Conservation (phyloP, 2,797 vertebrate species). For the Vespertilio murinus region DNA sequence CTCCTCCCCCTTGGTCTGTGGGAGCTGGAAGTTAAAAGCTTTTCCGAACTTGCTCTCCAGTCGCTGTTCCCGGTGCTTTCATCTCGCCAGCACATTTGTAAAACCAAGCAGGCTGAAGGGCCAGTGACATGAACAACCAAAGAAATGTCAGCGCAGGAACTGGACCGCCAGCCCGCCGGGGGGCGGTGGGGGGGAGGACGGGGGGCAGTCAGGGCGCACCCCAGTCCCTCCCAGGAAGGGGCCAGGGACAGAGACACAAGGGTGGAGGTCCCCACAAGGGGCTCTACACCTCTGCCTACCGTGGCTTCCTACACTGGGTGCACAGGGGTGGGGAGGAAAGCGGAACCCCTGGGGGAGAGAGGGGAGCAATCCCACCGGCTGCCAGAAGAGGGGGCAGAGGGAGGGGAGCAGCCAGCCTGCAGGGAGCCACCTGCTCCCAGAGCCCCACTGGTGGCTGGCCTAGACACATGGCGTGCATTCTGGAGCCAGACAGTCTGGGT, state of each 20-base stretch:
- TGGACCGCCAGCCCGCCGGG: neutral
- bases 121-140: constrained; percentile 80
- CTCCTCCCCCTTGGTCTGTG: constrained; percentile 77
- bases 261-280: neutral
- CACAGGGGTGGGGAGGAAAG: neutral
- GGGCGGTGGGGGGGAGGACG: rapidly evolving
- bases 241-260: rapidly evolving
- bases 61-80: constrained; percentile 83
- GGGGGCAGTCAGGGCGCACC: neutral
- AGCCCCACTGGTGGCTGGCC: neutral
- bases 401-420: neutral
- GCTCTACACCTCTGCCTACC: neutral
- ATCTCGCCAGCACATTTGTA: constrained; percentile 85
- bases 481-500: constrained; percentile 1
- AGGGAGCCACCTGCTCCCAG: rapidly evolving
- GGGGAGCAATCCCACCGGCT: neutral
- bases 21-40: constrained; percentile 85
- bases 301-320: neutral
- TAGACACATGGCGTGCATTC: neutral
- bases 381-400: too few species aligned
- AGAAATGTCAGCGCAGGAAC: constrained; percentile 77
- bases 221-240: neutral
- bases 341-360: neutral
- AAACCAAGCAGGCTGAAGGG: constrained; percentile 83
- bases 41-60: constrained; percentile 85